Conservation (phyloP, 92 coral and sea anemone species). For the Diadumene lineata region DNA sequence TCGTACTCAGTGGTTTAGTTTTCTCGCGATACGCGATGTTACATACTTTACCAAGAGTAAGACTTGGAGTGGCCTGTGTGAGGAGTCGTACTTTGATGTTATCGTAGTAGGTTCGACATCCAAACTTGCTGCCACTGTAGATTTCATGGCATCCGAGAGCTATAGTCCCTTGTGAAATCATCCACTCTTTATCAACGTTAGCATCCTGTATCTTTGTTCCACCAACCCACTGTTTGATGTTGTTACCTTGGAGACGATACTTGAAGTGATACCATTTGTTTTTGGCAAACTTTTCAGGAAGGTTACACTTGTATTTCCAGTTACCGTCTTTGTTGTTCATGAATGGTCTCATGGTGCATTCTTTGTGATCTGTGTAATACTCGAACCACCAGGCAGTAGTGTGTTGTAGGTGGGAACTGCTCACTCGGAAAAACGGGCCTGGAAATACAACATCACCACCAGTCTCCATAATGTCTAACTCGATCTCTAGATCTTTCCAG, state of each 20-base stretch:
- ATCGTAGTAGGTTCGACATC: conserved; percentile 68
- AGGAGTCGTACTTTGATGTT: conserved; percentile 66
- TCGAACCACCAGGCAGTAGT: conserved; percentile 85
- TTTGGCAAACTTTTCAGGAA: conserved; percentile 35
- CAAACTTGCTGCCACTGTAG: conserved; percentile 20
- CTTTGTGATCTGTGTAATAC: conserved; percentile 33
- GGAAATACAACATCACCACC: conserved; percentile 43
- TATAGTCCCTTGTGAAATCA: conserved; percentile 58
- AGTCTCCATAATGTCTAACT: conserved; percentile 71
- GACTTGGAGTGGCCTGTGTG: conserved; percentile 48
- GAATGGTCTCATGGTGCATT: conserved; percentile 69
- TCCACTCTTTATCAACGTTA: conserved; percentile 58
- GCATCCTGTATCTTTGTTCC: conserved; percentile 51
- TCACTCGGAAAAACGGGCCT: conserved; percentile 65
- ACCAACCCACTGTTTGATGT: conserved; percentile 71
- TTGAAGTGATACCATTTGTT: conserved; percentile 69
- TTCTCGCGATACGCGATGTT: conserved; percentile 30
- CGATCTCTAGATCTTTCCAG: conserved; percentile 81
- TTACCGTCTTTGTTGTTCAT: conserved; percentile 45
- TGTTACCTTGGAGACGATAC: conserved; percentile 58
- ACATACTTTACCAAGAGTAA: conserved; percentile 52
- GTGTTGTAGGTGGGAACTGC: conserved; percentile 17
- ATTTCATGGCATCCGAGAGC: conserved; percentile 65
- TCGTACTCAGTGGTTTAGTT: conserved; percentile 18
- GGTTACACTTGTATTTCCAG: conserved; percentile 45